A percentile compares a stretch with the other conserved stretches of the same genome.
phyloP scores from a whole-genome alignment of 2,113 vertebrate genomes.

The Malurus cyaneus region DNA sequence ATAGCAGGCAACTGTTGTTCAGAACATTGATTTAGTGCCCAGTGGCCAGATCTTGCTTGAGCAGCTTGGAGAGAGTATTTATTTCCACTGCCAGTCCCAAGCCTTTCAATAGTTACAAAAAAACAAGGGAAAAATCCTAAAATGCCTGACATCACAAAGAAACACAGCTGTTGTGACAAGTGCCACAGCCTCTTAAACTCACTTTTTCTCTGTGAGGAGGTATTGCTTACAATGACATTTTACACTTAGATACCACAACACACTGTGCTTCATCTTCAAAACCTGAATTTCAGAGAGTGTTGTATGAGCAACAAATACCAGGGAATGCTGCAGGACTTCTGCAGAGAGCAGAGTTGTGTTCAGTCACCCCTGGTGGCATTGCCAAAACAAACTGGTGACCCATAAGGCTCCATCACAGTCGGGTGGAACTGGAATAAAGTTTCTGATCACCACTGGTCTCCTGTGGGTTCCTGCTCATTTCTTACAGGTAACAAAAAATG shows the following conservation, averaged over 20 bases:
- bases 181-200: background rate
- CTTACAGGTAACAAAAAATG: background rate
- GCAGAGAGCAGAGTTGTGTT: background rate
- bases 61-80: background rate
- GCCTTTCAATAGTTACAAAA: background rate
- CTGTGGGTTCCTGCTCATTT: background rate
- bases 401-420: background rate
- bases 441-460: background rate
- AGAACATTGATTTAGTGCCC: background rate
- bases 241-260: background rate
- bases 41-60: background rate
- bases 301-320: background rate
- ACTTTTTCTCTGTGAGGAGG: background rate
- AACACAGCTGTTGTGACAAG: background rate
- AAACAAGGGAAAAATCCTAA: background rate
- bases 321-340: background rate
- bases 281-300: background rate
- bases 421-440: background rate
- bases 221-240: background rate
- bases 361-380: background rate
- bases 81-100: background rate
- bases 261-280: rapidly evolving
- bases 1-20: background rate
- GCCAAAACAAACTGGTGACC: background rate
- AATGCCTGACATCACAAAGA: background rate